Evolutionary conservation across 2,888 invertebrate species (phyloP).

Genomic region (Caprella mutica): DNA sequence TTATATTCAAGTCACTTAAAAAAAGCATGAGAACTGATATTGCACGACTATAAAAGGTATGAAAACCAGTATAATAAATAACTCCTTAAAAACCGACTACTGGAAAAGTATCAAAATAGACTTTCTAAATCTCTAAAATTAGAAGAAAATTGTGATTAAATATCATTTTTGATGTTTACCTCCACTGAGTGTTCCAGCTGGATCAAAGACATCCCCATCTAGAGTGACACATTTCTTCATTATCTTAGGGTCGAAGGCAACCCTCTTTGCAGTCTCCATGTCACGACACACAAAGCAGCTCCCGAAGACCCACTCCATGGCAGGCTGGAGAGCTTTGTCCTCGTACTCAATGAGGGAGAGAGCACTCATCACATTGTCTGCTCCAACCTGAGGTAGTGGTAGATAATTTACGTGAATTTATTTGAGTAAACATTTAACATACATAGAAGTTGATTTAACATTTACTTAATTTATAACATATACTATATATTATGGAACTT

Average conservation of each 20-base stretch:
- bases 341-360: conserved; percentile 64
- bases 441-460: no score
- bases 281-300: conserved; percentile 69
- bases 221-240: conserved; percentile 56
- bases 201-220: conserved; percentile 85
- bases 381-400: conserved; percentile 56
- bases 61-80: neutral
- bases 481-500: no score
- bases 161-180: conserved; percentile 45
- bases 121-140: neutral
- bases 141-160: neutral
- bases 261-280: conserved; percentile 59
- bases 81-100: conserved; percentile 36
- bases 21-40: no score
- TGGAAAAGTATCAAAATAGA: neutral
- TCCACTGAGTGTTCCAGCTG: conserved; percentile 78
- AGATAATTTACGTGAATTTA: no score
- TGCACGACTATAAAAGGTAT: no score
- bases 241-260: conserved; percentile 41
- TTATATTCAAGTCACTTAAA: no score
- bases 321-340: conserved; percentile 52
- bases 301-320: conserved; percentile 84
- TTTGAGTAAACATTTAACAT: no score
- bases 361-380: conserved; percentile 69
- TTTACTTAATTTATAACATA: no score